Percentiles rank a stretch among this genome's conserved stretches.
Conservation (phyloP, 2,888 invertebrate species). For the Melieria omissa region DNA sequence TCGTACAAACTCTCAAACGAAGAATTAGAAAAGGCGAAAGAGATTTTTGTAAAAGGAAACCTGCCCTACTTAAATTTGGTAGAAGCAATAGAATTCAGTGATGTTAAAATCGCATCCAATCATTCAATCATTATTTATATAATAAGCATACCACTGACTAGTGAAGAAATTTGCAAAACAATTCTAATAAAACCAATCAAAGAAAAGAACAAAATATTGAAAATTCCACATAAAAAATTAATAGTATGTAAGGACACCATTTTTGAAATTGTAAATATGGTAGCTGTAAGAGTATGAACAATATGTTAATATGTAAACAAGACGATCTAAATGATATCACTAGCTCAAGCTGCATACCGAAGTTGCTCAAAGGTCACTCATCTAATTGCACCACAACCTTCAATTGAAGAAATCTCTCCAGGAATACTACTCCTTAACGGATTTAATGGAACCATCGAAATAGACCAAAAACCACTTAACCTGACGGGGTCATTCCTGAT, state of each 20-base stretch:
- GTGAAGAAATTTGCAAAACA: conserved; percentile 33
- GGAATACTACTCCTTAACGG: background rate
- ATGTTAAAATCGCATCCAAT: conserved; percentile 41
- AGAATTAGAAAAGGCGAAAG: conserved; percentile 34
- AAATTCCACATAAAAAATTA: conserved; percentile 31
- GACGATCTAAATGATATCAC: background rate
- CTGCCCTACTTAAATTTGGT: conserved; percentile 40
- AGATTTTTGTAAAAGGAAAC: conserved; percentile 37
- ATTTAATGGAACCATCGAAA: background rate
- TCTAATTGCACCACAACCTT: background rate
- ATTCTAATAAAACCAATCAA: conserved; percentile 40
- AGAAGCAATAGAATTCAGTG: conserved; percentile 43
- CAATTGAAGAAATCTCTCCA: background rate
- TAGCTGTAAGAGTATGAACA: conserved; percentile 28
- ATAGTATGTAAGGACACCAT: conserved; percentile 7
- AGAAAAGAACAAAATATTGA: conserved; percentile 28
- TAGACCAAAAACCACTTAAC: background rate
- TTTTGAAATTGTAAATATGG: conserved; percentile 30
- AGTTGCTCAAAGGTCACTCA: background rate
- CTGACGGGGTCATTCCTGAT: too few species aligned
- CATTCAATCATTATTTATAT: conserved; percentile 37
- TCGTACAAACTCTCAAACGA: conserved; percentile 33
- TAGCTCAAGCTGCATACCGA: background rate
- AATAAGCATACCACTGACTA: conserved; percentile 35
- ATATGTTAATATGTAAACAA: background rate